These are phyloP conservation scores for Micromesistius poutassou DNA, from an alignment of 2,797 vertebrate species.

Conservation along the genomic window DNA sequence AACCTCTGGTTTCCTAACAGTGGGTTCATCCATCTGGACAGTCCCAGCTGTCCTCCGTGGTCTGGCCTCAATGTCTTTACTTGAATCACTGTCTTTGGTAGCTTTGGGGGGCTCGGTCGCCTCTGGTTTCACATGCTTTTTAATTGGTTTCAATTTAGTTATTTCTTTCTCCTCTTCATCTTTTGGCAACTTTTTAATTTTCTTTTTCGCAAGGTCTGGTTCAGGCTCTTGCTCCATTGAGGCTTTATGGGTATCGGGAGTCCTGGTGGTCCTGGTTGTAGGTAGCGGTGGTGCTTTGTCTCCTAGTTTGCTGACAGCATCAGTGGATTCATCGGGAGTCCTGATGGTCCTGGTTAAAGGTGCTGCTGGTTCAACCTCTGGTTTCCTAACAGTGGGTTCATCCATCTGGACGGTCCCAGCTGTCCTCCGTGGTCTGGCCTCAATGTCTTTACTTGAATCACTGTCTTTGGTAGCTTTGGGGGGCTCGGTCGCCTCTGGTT, in stretches of 20 bases:
- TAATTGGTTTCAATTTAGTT: conserved; percentile 57
- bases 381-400: conserved; percentile 17
- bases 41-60: conserved; percentile 29
- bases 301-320: conserved; percentile 20
- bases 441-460: conserved; percentile 30
- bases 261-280: neutral
- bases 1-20: conserved; percentile 14
- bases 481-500: conserved; percentile 19
- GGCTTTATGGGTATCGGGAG: conserved; percentile 25
- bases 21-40: conserved; percentile 27
- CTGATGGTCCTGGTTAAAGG: neutral
- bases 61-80: conserved; percentile 24
- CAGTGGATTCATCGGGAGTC: conserved; percentile 8
- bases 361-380: conserved; percentile 6
- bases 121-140: conserved; percentile 38
- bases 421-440: conserved; percentile 27
- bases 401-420: conserved; percentile 29
- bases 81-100: conserved; percentile 30
- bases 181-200: conserved; percentile 54
- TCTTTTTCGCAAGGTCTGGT: conserved; percentile 50
- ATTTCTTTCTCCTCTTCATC: conserved; percentile 42
- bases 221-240: conserved; percentile 31
- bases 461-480: conserved; percentile 23
- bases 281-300: neutral
- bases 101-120: conserved; percentile 16